Evolutionary conservation across 92 coral and sea anemone genomes (phyloP).

Genomic region (Bergia sp.): DNA sequence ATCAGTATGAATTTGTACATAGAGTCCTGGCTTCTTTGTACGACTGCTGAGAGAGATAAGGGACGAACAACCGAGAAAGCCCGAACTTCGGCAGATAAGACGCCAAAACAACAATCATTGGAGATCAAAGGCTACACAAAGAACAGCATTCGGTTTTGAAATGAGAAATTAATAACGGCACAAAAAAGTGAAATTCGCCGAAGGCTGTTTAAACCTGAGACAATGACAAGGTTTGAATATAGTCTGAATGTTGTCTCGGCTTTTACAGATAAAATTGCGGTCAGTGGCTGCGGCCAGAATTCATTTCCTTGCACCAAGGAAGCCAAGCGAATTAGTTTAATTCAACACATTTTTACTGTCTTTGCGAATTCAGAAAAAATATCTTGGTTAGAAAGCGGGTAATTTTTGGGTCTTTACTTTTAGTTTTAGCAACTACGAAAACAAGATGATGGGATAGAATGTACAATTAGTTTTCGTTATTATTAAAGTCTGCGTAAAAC

Average conservation of each 20-base stretch:
- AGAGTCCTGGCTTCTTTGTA: background rate
- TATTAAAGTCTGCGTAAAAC: conserved; percentile 46
- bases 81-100: background rate
- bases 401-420: background rate
- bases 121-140: background rate
- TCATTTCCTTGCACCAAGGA: conserved; percentile 28
- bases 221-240: conserved; percentile 19
- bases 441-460: conserved; percentile 24
- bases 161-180: conserved; percentile 26
- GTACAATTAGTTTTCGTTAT: conserved; percentile 41
- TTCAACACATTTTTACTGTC: background rate
- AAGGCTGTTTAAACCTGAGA: conserved; percentile 17
- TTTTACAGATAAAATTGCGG: conserved; percentile 1
- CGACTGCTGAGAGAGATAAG: background rate
- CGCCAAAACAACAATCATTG: background rate
- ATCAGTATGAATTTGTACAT: no score
- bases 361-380: background rate
- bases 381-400: background rate
- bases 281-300: background rate
- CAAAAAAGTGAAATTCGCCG: conserved; percentile 20
- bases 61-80: background rate
- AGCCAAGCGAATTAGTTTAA: conserved; percentile 17
- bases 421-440: conserved; percentile 12
- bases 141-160: background rate
- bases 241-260: background rate